Conservation (phyloP, 23 tunicate genomes). For the Phallusia fumigata region DNA sequence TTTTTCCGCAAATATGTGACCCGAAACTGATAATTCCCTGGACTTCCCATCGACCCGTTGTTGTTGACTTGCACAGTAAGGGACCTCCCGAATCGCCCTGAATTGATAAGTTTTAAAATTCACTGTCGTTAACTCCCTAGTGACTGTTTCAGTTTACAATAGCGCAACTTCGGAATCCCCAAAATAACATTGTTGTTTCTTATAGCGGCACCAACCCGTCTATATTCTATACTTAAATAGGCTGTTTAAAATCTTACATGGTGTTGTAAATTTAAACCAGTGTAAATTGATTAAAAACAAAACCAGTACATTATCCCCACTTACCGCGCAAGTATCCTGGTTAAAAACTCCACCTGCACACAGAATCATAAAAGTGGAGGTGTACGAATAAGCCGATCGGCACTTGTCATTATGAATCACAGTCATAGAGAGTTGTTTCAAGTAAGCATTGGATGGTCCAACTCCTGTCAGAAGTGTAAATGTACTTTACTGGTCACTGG, state of each 20-base stretch:
- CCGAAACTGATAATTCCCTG: slow-evolving; percentile 56
- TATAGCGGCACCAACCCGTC: too few species aligned
- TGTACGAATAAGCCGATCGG: slow-evolving; percentile 29
- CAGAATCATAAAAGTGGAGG: slow-evolving; percentile 34
- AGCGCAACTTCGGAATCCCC: too few species aligned
- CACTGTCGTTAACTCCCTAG: too few species aligned
- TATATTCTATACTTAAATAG: too few species aligned
- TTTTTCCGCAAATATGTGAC: slow-evolving; percentile 31
- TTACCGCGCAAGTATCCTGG: slow-evolving; percentile 46
- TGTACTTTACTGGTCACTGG: too few species aligned
- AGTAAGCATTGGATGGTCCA: slow-evolving; percentile 6
- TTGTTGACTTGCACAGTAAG: slow-evolving; percentile 40
- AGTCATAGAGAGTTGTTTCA: slow-evolving; percentile 29
- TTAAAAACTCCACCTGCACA: slow-evolving; percentile 43
- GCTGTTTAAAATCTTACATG: too few species aligned
- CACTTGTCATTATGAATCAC: slow-evolving; percentile 27
- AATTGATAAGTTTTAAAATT: too few species aligned
- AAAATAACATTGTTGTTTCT: too few species aligned
- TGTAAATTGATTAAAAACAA: too few species aligned
- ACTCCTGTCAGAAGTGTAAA: not conserved
- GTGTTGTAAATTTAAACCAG: too few species aligned
- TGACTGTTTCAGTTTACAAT: too few species aligned
- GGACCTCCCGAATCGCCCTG: slow-evolving; percentile 69
- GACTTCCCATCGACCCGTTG: slow-evolving; percentile 40
- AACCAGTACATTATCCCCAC: too few species aligned